phyloP scores from a whole-genome alignment of 2,113 vertebrate species.

The Myotis lucifugus region DNA sequence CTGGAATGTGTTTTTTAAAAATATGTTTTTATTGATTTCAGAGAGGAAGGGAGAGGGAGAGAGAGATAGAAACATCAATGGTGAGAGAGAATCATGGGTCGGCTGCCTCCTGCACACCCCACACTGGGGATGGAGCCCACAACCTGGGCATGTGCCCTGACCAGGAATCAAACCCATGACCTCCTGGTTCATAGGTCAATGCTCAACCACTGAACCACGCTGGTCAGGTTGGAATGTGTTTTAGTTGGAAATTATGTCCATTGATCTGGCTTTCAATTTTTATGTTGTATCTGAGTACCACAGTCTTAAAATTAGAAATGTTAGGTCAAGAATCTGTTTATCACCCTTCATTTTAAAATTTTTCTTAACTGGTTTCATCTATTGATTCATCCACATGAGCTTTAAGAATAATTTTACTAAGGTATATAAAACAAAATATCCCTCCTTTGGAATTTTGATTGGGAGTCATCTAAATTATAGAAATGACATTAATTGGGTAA shows the following conservation, averaged over 20 bases:
- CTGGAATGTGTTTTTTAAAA: background rate
- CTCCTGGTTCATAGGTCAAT: too few species aligned
- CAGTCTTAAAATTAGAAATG: background rate
- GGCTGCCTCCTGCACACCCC: too few species aligned
- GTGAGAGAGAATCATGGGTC: too few species aligned
- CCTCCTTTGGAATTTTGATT: background rate
- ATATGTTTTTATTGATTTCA: too few species aligned
- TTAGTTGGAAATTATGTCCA: background rate
- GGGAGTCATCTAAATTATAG: background rate
- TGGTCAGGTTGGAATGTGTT: background rate
- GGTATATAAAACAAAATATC: background rate
- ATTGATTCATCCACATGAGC: background rate
- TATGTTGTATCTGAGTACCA: background rate
- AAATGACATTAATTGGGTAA: constrained; percentile 34
- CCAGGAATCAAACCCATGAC: too few species aligned
- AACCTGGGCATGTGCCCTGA: too few species aligned
- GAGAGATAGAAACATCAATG: too few species aligned
- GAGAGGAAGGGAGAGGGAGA: too few species aligned
- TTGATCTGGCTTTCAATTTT: background rate
- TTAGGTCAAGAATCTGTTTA: background rate
- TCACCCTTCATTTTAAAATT: background rate
- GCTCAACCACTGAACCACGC: too few species aligned
- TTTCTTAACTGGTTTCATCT: background rate
- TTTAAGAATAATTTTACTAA: constrained; percentile 26
- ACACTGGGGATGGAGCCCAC: too few species aligned